Evolutionary conservation across 2,797 vertebrate genomes (phyloP).

Genomic region (Ataeniobius toweri): DNA sequence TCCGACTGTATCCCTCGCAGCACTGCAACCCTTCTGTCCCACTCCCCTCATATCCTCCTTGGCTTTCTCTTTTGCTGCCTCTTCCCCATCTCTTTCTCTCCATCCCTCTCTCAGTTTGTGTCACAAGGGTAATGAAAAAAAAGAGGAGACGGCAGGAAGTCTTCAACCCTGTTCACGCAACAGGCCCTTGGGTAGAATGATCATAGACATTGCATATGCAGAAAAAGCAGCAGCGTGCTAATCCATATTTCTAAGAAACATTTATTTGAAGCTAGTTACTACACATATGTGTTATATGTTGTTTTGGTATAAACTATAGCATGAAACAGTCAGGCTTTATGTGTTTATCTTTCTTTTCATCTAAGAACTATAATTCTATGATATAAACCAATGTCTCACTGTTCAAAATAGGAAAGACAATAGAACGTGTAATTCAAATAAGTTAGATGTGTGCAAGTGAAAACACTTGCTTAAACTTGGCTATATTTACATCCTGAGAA

Average conservation of each 20-base stretch:
- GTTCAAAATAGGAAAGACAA: not conserved
- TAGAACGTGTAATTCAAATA: not conserved
- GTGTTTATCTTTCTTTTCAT: too few relatives aligned
- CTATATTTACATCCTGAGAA: too few relatives aligned
- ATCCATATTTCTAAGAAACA: constrained; percentile 6
- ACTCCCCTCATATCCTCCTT: constrained; percentile 23
- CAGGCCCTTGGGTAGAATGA: constrained; percentile 6
- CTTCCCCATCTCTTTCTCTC: constrained; percentile 9
- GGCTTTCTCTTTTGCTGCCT: constrained; percentile 12
- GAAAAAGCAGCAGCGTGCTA: constrained; percentile 21
- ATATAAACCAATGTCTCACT: not conserved
- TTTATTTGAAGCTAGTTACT: not conserved
- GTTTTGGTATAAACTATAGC: not conserved
- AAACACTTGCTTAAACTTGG: not conserved
- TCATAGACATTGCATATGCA: constrained; percentile 12
- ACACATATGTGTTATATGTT: not conserved
- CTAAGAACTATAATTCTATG: not conserved
- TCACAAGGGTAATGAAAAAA: constrained; percentile 30
- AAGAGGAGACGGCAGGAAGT: constrained; percentile 17
- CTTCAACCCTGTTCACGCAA: not conserved
- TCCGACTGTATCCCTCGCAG: constrained; percentile 46
- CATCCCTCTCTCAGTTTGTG: constrained; percentile 26
- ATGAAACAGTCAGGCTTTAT: constrained; percentile 6
- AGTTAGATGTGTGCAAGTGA: not conserved
- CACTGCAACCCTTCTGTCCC: constrained; percentile 34